Evolutionary conservation across 2,888 invertebrate species (phyloP).

Genomic region (Andrena chrysosceles): DNA sequence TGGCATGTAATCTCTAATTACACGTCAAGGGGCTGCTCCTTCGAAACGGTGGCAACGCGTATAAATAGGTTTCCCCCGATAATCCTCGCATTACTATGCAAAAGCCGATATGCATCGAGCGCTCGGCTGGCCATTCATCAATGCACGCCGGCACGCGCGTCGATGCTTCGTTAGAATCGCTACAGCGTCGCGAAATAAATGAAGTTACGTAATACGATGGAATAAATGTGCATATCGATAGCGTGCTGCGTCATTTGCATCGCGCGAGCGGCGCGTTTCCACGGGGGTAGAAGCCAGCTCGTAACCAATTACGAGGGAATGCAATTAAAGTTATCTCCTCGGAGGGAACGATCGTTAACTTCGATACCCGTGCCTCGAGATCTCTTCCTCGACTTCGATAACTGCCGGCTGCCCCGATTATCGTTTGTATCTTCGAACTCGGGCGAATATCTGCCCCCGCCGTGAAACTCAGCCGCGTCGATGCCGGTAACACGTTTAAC

Average conservation of each 20-base stretch:
- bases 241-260: conserved; percentile 4
- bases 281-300: conserved; percentile 21
- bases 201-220: conserved; percentile 32
- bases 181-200: conserved; percentile 21
- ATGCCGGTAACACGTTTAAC: neutral
- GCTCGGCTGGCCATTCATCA: conserved; percentile 38
- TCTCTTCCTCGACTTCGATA: conserved; percentile 19
- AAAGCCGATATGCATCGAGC: conserved; percentile 57
- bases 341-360: conserved; percentile 12
- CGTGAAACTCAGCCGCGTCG: conserved; percentile 7
- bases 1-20: conserved; percentile 10
- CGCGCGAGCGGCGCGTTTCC: neutral
- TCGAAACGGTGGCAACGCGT: neutral
- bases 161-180: conserved; percentile 13
- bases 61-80: conserved; percentile 49
- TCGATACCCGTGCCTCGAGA: conserved; percentile 26
- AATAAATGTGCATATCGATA: conserved; percentile 25
- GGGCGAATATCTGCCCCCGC: neutral
- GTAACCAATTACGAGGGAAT: conserved; percentile 41
- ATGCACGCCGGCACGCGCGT: conserved; percentile 34
- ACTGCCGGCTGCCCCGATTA: conserved; percentile 30
- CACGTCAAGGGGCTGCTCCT: neutral
- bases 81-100: conserved; percentile 56
- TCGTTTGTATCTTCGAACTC: conserved; percentile 42
- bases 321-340: conserved; percentile 37